phyloP scores from a whole-genome alignment of 2,888 invertebrate species.

The Yponomeuta plumbellus region DNA sequence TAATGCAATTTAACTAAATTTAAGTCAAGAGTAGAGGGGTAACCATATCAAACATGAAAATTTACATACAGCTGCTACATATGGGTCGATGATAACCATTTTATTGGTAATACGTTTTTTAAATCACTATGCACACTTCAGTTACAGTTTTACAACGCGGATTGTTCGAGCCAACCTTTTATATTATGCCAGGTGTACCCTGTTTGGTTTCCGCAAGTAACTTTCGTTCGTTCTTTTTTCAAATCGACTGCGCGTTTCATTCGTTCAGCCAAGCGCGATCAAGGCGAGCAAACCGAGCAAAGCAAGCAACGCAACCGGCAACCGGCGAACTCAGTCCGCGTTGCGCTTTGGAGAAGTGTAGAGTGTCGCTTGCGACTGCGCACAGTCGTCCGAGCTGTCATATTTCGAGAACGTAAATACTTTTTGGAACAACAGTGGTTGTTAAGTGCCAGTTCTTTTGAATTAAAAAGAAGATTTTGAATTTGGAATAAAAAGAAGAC shows the following conservation, averaged over 20 bases:
- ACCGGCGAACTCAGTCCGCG: not conserved
- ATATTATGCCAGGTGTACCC: not conserved
- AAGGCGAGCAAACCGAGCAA: not conserved
- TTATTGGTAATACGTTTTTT: too few relatives aligned
- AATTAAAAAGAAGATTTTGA: not conserved
- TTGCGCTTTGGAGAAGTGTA: not conserved
- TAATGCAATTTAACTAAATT: too few relatives aligned
- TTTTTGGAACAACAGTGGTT: slow-evolving; percentile 7
- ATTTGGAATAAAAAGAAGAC: not conserved
- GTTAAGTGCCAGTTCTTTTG: not conserved
- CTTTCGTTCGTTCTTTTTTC: not conserved
- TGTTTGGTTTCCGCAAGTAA: not conserved
- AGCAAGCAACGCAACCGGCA: not conserved
- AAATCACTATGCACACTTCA: too few relatives aligned
- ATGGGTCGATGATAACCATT: too few relatives aligned
- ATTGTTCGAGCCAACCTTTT: not conserved
- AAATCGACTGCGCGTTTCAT: not conserved
- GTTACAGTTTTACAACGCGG: too few relatives aligned
- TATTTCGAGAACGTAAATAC: not conserved
- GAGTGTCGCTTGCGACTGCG: not conserved
- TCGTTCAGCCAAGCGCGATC: not conserved
- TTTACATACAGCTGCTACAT: too few relatives aligned
- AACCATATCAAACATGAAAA: too few relatives aligned
- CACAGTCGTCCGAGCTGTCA: not conserved
- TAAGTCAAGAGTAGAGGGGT: too few relatives aligned